Evolutionary conservation across 2,113 vertebrate species (phyloP).

Genomic region (Crypturellus undulatus): DNA sequence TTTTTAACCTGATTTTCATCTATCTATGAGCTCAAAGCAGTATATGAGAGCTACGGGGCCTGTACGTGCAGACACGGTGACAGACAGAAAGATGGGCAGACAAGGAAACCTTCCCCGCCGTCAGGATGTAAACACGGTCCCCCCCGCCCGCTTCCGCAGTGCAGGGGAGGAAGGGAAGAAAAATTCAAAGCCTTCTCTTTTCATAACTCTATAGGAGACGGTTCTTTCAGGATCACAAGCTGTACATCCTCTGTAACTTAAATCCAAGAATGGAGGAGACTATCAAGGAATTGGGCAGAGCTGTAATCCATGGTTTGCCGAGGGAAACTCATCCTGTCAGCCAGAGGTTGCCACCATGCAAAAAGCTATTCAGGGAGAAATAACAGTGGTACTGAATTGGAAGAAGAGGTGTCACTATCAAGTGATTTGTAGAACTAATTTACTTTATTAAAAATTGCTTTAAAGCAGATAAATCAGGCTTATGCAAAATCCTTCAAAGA

Average conservation of each 20-base stretch:
- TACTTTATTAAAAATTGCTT: neutral
- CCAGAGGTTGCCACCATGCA: neutral
- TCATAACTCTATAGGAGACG: neutral
- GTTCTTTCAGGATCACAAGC: neutral
- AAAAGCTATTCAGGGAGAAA: neutral
- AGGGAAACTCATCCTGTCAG: neutral
- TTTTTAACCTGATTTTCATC: neutral
- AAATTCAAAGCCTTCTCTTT: neutral
- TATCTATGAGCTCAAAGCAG: neutral
- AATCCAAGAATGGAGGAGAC: neutral
- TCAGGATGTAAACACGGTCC: rapidly evolving
- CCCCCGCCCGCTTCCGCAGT: rapidly evolving
- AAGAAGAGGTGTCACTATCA: rapidly evolving
- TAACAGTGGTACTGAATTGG: neutral
- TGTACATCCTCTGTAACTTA: neutral
- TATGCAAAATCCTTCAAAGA: neutral
- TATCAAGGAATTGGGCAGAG: neutral
- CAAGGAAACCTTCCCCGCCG: rapidly evolving
- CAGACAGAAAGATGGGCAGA: neutral
- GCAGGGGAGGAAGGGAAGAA: neutral
- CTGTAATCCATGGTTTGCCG: neutral
- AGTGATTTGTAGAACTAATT: neutral
- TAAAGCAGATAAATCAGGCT: neutral
- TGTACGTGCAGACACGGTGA: rapidly evolving
- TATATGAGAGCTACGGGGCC: neutral